Base-by-base conservation (phyloP, 2,888 invertebrate species). In the Lasioglossum lativentre region DNA sequence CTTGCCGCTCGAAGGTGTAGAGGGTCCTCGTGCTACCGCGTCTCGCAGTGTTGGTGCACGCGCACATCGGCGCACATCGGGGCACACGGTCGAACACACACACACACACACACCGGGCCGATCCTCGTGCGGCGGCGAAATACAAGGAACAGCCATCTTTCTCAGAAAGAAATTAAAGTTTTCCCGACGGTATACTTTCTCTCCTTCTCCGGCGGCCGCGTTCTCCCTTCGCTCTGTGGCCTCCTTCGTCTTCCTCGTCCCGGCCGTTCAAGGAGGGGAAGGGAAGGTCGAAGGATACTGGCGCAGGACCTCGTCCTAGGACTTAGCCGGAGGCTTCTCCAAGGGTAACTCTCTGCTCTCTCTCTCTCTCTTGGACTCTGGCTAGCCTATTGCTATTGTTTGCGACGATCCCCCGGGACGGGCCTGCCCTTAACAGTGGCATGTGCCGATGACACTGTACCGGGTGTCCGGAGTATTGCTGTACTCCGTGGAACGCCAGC, bases 141-240 rank as follows among this genome's bases (percentile, higher is more conserved):
- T 90, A 87, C 88, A 89, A 88, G 91, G 92, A 90, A 90, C 90
- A 91, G 92, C 92, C 92, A 93, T 93, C 93, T 91, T 93, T 93
- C 92, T 90, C 89, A 85, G 93, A 93, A 94, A 93, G 93, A 93
- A 94, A 94, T 94, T 94, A 94, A 93, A 93, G 90, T 94, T 94
- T 93, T 93, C 94, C 93, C 94, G 75, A 76, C 86, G 91, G 94
- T 86, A 91, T 92, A 90, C 91, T 90, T 89, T 88, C 88, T 86
- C 83, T 63, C 75, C 78, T 56, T 70, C 45, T 80, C 59, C 71
- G 59, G 38, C 45, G 72, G 42, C 42, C 63, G 23, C 34, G 73
- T 72, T 45, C 80, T 63, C 81, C 83, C 78, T 73, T 66, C 68
- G 73, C 59, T 78, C 68, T 68, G 68, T n/a, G 52, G 52, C 59